Evolutionary conservation across 2,797 vertebrate genomes (phyloP).

Genomic region (Vultur gryphus): DNA sequence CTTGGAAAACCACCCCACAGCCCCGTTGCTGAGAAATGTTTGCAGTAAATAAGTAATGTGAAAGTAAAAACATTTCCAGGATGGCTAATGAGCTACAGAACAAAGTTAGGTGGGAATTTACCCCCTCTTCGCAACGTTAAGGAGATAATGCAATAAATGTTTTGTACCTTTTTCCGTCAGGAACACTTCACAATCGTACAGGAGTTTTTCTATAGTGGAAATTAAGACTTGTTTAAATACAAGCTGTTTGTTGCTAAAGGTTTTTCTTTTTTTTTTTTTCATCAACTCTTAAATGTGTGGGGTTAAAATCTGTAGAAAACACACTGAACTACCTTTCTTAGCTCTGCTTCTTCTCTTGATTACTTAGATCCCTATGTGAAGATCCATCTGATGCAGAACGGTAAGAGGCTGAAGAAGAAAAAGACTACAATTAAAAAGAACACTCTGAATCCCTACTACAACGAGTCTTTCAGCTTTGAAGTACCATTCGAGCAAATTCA

Average conservation of each 20-base stretch:
- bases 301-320: not conserved
- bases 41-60: not conserved
- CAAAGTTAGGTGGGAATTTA: not conserved
- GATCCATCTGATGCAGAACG: constrained; percentile 99
- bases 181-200: not conserved
- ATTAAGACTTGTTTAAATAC: not conserved
- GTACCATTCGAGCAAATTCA: constrained; percentile 99
- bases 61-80: not conserved
- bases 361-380: constrained; percentile 95
- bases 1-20: not conserved
- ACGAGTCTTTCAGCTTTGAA: constrained; percentile 99
- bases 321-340: not conserved
- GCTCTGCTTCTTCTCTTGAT: not conserved
- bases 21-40: not conserved
- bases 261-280: not conserved
- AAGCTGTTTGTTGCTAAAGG: not conserved
- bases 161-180: not conserved
- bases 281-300: not conserved
- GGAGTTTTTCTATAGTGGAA: not conserved
- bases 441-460: constrained; percentile 99
- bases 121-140: not conserved
- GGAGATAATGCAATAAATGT: not conserved
- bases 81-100: not conserved
- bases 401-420: constrained; percentile 99
- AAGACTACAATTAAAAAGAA: constrained; percentile 99